Evolutionary conservation across 2,888 invertebrate species (phyloP).

Genomic region (Pterobdella sp.): DNA sequence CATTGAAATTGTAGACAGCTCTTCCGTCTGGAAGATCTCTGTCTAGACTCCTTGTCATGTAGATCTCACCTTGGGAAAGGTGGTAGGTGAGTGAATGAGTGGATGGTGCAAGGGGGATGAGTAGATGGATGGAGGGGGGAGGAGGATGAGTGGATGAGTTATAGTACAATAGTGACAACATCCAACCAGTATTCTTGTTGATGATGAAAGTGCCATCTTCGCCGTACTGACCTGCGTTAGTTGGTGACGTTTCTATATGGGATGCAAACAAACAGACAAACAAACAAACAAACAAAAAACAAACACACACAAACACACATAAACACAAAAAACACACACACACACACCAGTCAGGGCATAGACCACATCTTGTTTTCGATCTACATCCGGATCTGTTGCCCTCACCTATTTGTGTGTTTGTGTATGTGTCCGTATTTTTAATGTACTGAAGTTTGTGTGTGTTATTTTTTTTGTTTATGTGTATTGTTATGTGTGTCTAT

Average conservation of each 20-base stretch:
- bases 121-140: no score
- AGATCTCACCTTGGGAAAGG: constrained; percentile 94
- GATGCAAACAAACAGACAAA: no score
- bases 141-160: no score
- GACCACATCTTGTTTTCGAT: constrained; percentile 85
- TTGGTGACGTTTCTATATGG: no score
- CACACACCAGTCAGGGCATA: constrained; percentile 55
- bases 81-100: no score
- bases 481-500: no score
- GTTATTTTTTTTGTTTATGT: no score
- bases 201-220: constrained; percentile 39
- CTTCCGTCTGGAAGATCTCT: constrained; percentile 37
- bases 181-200: constrained; percentile 72
- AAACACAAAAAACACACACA: constrained; percentile 18
- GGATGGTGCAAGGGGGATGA: no score
- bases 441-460: neutral
- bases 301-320: neutral
- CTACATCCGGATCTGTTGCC: constrained; percentile 89
- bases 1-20: constrained; percentile 42
- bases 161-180: no score
- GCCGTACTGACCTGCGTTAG: neutral
- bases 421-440: neutral
- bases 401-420: constrained; percentile 73
- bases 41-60: constrained; percentile 89
- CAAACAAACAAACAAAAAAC: no score